Percentiles rank a stretch among this genome's conserved stretches.
Evolutionary conservation across 2,797 vertebrate genomes (phyloP).

Genomic region (Danionella dracula): DNA sequence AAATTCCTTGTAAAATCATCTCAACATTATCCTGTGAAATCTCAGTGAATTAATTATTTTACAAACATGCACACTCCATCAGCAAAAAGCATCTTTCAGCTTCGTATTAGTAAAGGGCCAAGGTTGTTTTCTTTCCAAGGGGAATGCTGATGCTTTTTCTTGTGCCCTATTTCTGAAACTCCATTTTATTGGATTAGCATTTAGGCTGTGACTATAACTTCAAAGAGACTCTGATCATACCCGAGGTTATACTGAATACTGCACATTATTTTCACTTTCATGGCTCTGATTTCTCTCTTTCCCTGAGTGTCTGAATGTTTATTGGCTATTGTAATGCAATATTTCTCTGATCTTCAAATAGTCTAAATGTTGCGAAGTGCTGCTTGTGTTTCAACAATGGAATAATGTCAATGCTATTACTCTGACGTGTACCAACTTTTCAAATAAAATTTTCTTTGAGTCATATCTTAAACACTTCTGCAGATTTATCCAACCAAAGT

Average conservation of each 20-base stretch:
- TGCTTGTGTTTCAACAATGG: not conserved
- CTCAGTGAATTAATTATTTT: too few relatives aligned
- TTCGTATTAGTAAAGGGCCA: too few relatives aligned
- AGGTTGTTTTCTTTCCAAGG: not conserved
- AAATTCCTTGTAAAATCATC: too few relatives aligned
- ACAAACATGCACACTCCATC: too few relatives aligned
- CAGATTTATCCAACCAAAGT: too few relatives aligned
- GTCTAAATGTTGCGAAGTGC: not conserved
- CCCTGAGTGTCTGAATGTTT: not conserved
- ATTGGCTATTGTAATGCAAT: not conserved
- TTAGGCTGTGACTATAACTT: slow-evolving; percentile 62
- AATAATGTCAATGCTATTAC: not conserved
- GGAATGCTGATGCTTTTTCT: slow-evolving; percentile 59
- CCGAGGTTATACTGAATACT: slow-evolving; percentile 45
- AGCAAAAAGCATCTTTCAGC: too few relatives aligned
- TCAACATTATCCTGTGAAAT: too few relatives aligned
- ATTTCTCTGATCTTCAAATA: not conserved
- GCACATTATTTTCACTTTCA: not conserved
- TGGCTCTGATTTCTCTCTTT: slow-evolving; percentile 2
- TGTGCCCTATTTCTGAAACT: slow-evolving; percentile 65
- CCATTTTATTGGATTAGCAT: slow-evolving; percentile 62
- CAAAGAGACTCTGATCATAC: slow-evolving; percentile 61
- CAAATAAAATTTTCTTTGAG: too few relatives aligned
- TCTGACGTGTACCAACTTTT: too few relatives aligned
- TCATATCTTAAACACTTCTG: too few relatives aligned